Evolutionary conservation across 2,113 vertebrate species (phyloP), one percentile per base, ranked within the genome.

Genomic region (Platichthys stellatus): DNA sequence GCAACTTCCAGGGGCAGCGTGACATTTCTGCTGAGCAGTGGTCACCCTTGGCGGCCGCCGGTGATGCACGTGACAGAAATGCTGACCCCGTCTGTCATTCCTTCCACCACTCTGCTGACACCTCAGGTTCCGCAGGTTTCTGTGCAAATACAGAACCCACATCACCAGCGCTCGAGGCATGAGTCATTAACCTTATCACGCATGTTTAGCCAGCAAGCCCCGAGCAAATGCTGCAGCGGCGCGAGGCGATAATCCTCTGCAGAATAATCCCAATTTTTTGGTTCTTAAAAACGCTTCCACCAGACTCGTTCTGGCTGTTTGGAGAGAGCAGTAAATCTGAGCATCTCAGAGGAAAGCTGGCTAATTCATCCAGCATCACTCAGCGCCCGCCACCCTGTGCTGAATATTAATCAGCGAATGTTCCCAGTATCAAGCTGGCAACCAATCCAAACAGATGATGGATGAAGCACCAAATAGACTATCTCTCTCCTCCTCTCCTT

Each of bases 331-430:
- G 82, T 70, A 64, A 80, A 81, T 84, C 74, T 74, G 64, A 76
- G 67, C 65, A 73, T 79, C 76, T 84, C 71, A 74, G 49, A 68
- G 80, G 68, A 86, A 86, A 90, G 76, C 83, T 71, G 84, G 69
- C 82, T 88, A 89, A 90, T 89, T 91, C 85, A 75, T 86, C 87
- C 76, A 70, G 67, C 83, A 84, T 86, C 81, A 78, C 79, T 82
- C 69, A 67, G 64, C 20, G 21, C 54, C 79, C 76, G 82, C 80
- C 63, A 86, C 80, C 81, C 89, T 77, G 83, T 66, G 57, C 83
- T 90, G 90, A 92, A 92, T 92, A 93, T 92, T 88, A 89, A 92
- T 89, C 86, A 92, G 88, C 31, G 58, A 88, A 90, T 90, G 92
- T 92, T 91, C 87, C 83, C 88, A 89, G 82, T 76, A 85, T 90